Evolutionary conservation across 2,888 invertebrate genomes (phyloP).

Genomic region (Lepidochrysops patricia): DNA sequence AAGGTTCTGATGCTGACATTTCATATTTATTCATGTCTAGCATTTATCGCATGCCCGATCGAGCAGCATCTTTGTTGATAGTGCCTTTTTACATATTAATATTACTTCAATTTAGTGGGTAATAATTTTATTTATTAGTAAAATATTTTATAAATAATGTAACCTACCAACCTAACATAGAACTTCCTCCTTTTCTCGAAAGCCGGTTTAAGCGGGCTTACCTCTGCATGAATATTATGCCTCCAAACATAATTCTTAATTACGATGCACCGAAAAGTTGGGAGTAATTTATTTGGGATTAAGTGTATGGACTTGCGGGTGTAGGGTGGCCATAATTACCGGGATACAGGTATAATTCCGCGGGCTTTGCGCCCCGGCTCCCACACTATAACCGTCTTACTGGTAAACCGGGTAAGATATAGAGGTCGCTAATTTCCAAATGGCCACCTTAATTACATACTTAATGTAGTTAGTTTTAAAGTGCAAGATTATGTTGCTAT

Average conservation of each 20-base stretch:
- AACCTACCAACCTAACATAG: too few species aligned
- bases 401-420: conserved; percentile 4
- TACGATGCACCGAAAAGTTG: conserved; percentile 24
- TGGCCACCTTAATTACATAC: neutral
- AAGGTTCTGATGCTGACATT: too few species aligned
- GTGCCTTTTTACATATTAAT: too few species aligned
- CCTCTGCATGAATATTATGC: neutral
- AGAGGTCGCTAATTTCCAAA: neutral
- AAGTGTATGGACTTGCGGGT: conserved; percentile 44
- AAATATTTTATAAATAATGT: too few species aligned
- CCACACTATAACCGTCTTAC: conserved; percentile 23
- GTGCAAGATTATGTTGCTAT: too few species aligned
- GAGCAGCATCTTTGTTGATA: too few species aligned
- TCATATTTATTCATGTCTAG: too few species aligned
- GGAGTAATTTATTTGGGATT: conserved; percentile 58
- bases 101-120: too few species aligned
- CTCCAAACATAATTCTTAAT: neutral
- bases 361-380: conserved; percentile 23
- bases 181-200: too few species aligned
- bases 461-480: neutral
- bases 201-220: too few species aligned
- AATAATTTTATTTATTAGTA: too few species aligned
- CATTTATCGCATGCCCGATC: too few species aligned
- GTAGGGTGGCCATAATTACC: conserved; percentile 29
- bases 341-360: conserved; percentile 22